phyloP scores from a whole-genome alignment of 2,113 vertebrate genomes.

The Gambusia affinis region DNA sequence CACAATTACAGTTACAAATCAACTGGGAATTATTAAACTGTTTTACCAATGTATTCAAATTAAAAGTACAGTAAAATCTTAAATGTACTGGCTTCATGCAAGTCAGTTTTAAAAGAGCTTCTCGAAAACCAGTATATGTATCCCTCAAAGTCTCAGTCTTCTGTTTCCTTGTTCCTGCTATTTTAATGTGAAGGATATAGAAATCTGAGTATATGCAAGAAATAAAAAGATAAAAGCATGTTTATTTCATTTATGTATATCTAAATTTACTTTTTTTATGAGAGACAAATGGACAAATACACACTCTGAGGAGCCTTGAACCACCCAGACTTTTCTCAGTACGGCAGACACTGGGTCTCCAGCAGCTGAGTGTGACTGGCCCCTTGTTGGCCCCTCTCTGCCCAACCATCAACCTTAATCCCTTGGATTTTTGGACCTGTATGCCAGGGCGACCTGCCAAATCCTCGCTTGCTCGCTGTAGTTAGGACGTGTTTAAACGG shows the following conservation, averaged over 20 bases:
- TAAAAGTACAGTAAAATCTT: no score
- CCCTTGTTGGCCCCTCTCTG: slow-evolving; percentile 74
- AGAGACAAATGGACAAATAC: slow-evolving; percentile 21
- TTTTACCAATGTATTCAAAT: no score
- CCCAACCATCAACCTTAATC: slow-evolving; percentile 78
- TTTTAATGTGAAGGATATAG: no score
- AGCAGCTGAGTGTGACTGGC: slow-evolving; percentile 63
- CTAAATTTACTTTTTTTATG: neutral
- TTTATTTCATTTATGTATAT: no score
- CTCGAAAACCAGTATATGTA: no score
- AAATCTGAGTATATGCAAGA: no score
- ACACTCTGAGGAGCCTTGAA: slow-evolving; percentile 65
- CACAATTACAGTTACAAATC: no score
- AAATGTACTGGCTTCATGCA: no score
- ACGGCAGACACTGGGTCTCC: slow-evolving; percentile 78
- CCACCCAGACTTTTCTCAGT: slow-evolving; percentile 51
- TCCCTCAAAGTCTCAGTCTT: no score
- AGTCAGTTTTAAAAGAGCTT: neutral
- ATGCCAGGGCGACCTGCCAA: slow-evolving; percentile 72
- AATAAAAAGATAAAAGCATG: no score
- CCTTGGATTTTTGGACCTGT: slow-evolving; percentile 71
- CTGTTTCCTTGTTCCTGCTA: no score
- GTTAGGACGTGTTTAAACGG: slow-evolving; percentile 68
- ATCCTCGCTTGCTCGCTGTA: slow-evolving; percentile 67
- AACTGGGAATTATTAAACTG: no score